A percentile compares a stretch with the other conserved stretches of the same genome.
Conservation (phyloP, 2,113 vertebrate genomes). For the Oxyruncus cristatus region DNA sequence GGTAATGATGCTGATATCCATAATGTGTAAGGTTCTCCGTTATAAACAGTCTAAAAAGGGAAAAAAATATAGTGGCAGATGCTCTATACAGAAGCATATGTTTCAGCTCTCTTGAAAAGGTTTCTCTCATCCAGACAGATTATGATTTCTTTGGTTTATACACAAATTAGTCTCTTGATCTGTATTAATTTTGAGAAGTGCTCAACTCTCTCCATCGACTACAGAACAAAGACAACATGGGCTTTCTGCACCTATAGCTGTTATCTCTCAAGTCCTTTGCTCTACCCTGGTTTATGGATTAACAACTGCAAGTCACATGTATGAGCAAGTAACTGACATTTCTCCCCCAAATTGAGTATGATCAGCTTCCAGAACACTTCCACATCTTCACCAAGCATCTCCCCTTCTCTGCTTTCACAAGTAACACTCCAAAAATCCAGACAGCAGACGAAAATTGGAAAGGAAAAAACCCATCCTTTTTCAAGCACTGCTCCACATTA, state of each 20-base stretch:
- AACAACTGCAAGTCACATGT: background rate
- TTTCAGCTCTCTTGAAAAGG: background rate
- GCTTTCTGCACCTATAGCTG: background rate
- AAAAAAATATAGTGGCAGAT: slow-evolving; percentile 10
- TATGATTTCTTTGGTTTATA: background rate
- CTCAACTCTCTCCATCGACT: background rate
- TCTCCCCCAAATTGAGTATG: background rate
- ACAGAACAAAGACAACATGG: background rate
- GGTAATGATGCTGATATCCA: background rate
- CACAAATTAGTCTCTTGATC: background rate
- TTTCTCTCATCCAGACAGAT: background rate
- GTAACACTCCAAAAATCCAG: background rate
- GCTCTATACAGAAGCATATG: slow-evolving; percentile 7
- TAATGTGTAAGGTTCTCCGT: background rate
- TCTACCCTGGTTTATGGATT: background rate
- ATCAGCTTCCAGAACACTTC: background rate
- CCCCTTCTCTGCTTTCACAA: background rate
- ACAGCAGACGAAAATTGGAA: background rate
- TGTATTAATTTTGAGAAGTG: background rate
- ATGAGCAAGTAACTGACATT: background rate
- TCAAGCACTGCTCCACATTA: background rate
- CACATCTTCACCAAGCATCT: background rate
- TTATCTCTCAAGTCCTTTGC: background rate
- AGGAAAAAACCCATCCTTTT: background rate
- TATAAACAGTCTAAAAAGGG: background rate